Conservation (phyloP, 2,888 invertebrate genomes). For the Hermaeophaga mercurialis region DNA sequence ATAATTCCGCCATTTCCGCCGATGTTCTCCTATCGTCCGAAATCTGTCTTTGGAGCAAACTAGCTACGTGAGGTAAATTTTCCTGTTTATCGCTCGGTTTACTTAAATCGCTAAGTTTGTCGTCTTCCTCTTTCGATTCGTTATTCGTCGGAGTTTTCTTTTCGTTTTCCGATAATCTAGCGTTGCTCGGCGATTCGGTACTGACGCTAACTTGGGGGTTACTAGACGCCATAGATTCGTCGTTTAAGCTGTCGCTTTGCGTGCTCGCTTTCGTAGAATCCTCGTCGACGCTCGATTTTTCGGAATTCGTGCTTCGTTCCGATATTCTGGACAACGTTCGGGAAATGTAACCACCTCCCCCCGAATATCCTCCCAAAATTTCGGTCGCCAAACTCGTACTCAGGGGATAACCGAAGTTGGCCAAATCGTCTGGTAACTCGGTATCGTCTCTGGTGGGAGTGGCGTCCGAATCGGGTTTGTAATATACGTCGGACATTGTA, state of each 20-base stretch:
- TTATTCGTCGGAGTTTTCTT: slow-evolving; percentile 52
- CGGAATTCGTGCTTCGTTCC: slow-evolving; percentile 86
- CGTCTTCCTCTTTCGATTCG: slow-evolving; percentile 30
- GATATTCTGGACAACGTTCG: slow-evolving; percentile 85
- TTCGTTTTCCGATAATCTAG: slow-evolving; percentile 62
- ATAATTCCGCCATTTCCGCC: slow-evolving; percentile 84
- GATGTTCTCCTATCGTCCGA: slow-evolving; percentile 83
- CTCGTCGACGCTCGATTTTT: slow-evolving; percentile 84
- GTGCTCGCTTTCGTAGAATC: slow-evolving; percentile 87
- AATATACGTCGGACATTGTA: slow-evolving; percentile 50
- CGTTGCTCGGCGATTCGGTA: slow-evolving; percentile 81
- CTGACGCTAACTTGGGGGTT: slow-evolving; percentile 86
- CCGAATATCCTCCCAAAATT: slow-evolving; percentile 62
- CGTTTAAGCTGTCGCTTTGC: slow-evolving; percentile 81
- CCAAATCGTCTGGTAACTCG: slow-evolving; percentile 76
- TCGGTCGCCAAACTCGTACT: slow-evolving; percentile 66
- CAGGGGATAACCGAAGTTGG: slow-evolving; percentile 75
- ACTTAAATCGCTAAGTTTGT: slow-evolving; percentile 42
- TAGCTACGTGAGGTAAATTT: slow-evolving; percentile 51
- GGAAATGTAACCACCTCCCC: slow-evolving; percentile 72
- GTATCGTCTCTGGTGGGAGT: slow-evolving; percentile 67
- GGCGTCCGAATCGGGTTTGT: slow-evolving; percentile 58
- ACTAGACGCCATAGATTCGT: slow-evolving; percentile 81
- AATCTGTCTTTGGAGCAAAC: slow-evolving; percentile 62
- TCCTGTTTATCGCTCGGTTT: slow-evolving; percentile 44